Conservation (phyloP, 53 echinoderm and acorn worm genomes). For the Holothuria leucospilota region DNA sequence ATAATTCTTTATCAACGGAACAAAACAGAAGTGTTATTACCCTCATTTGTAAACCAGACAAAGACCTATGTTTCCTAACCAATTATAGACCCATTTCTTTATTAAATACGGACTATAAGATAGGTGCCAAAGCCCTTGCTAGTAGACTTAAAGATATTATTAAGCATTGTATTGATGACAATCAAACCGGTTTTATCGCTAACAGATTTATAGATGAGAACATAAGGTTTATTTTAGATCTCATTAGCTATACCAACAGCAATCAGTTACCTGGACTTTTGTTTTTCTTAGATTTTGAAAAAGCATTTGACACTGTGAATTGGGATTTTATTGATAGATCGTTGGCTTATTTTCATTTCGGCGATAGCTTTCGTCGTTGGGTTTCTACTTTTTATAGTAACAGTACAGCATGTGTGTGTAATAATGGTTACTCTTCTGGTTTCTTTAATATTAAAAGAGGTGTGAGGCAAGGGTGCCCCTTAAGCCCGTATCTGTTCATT, state of each 20-base stretch:
- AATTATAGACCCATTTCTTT: no score
- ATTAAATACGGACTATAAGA: no score
- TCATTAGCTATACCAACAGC: constrained; percentile 22
- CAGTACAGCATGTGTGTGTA: constrained; percentile 34
- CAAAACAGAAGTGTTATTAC: constrained; percentile 66
- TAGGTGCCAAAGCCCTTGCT: constrained; percentile 56
- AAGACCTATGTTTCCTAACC: constrained; percentile 54
- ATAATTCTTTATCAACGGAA: constrained; percentile 39
- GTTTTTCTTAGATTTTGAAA: no score
- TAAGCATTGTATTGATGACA: constrained; percentile 38
- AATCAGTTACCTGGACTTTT: constrained; percentile 31
- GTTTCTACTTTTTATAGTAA: constrained; percentile 29
- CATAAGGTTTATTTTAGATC: no score
- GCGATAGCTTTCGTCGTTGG: no score
- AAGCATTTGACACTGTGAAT: neutral
- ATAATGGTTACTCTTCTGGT: constrained; percentile 40
- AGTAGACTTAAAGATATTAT: constrained; percentile 54
- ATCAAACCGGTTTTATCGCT: constrained; percentile 67
- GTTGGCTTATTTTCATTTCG: constrained; percentile 37
- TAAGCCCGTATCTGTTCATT: constrained; percentile 47
- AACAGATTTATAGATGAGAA: constrained; percentile 63
- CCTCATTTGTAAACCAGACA: constrained; percentile 62
- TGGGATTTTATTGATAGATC: constrained; percentile 28
- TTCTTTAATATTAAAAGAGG: no score
- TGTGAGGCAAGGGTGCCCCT: neutral